Evolutionary conservation across 2,797 vertebrate species (phyloP), one percentile per base, ranked within the genome.

Genomic region (Anisognathus igniventris): DNA sequence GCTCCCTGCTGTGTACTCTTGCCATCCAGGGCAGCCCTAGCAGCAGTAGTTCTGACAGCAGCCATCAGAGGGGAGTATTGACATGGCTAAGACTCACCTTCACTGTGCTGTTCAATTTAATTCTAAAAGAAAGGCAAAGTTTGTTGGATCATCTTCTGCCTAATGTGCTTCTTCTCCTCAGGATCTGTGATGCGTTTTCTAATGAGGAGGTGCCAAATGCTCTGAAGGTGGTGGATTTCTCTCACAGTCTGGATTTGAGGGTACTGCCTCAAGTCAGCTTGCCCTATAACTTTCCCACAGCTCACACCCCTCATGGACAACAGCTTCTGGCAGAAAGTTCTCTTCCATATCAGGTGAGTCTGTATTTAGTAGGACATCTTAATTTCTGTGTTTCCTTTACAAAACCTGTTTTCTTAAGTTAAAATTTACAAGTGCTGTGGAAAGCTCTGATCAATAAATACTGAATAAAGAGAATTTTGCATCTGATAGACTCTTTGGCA

Each of bases 141-240:
- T 73, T 67, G 45, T 84, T 94, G 82, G 20, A 37, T 94, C 30
- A 11, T 81, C 50, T 85, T 60, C 45, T 74, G 30, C 76, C 81
- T 84, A 45, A 33, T 60, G 89, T 93, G 23, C 75, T 96, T 94
- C 88, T 60, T 96, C 75, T 86, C 53, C 71, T 92, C 89, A 98
- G 98, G 86, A 97, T 98, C 79, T 97, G 97, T 0, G 95, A 97
- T 81, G 85, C 95, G 0, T 96, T 97, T 92, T 96, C 93, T 42
- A 88, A 78, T 9, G 79, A 93, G 35, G 92, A 96, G 47, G 90
- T 93, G 73, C 31, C 88, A 56, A 93, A 96, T 54, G 97, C 96
- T 94, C 93, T 98, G 92, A 98, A 97, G 95, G 88, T 98, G 39
- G 94, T 98, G 86, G 98, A 98, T 95, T 98, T 98, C 66, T 98